A percentile compares a stretch with the other conserved stretches of the same genome.
Conservation (phyloP, 2,888 invertebrate genomes). For the Aquatica leii region DNA sequence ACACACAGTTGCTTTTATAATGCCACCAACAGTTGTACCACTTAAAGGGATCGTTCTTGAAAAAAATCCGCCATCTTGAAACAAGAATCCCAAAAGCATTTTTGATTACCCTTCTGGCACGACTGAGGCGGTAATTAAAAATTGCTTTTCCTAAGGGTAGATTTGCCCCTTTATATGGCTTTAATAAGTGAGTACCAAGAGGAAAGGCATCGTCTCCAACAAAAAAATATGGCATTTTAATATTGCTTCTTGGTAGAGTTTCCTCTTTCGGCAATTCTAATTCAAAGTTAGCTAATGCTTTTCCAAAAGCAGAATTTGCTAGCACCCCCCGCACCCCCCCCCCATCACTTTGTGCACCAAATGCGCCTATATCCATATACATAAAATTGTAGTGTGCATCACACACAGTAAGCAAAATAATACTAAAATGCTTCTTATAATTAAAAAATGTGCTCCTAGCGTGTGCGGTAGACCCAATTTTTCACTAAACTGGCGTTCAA, state of each 20-base stretch:
- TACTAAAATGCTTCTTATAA: constrained; percentile 49
- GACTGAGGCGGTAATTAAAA: constrained; percentile 34
- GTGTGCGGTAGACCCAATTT: constrained; percentile 28
- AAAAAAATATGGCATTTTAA: constrained; percentile 21
- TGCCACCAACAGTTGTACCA: neutral
- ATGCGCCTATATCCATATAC: constrained; percentile 48
- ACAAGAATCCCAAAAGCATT: constrained; percentile 34
- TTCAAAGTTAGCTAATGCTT: neutral
- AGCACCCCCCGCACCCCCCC: constrained; percentile 48
- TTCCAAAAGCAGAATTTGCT: constrained; percentile 13
- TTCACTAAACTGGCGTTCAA: neutral
- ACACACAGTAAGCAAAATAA: constrained; percentile 48
- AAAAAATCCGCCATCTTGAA: constrained; percentile 1
- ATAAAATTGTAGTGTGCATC: constrained; percentile 50
- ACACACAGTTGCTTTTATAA: constrained; percentile 6
- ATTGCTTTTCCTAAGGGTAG: constrained; percentile 23
- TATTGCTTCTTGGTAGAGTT: neutral
- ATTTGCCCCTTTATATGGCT: constrained; percentile 15
- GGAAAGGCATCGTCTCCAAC: constrained; percentile 27
- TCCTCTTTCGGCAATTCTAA: neutral
- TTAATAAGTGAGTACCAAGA: constrained; percentile 15
- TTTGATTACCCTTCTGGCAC: constrained; percentile 36
- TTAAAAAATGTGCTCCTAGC: constrained; percentile 49
- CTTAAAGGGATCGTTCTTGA: constrained; percentile 1
- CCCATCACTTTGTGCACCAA: constrained; percentile 49